Conservation (phyloP, 2,888 invertebrate species). For the Cerastoderma edule region DNA sequence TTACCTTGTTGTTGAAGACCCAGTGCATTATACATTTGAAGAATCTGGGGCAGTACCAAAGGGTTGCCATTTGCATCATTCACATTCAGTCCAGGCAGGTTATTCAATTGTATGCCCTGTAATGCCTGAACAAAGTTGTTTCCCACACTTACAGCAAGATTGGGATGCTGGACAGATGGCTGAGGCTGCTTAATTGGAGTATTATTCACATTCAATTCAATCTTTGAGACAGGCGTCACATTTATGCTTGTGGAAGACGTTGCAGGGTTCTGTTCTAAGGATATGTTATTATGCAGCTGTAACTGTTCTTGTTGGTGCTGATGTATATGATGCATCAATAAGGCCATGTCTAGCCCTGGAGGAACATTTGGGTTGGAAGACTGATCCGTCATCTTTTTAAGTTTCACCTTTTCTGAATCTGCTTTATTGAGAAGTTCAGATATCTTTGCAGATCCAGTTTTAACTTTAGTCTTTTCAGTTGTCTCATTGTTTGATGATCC, state of each 20-base stretch:
- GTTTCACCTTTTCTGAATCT: conserved; percentile 30
- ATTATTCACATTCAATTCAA: background rate
- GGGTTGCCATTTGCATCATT: conserved; percentile 10
- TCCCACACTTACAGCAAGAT: background rate
- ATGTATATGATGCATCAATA: conserved; percentile 42
- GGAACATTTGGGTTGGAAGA: background rate
- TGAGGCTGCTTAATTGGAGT: conserved; percentile 2
- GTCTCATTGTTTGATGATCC: background rate
- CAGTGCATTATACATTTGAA: conserved; percentile 52
- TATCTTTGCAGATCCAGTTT: conserved; percentile 45
- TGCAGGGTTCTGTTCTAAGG: conserved; percentile 17
- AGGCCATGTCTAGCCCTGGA: conserved; percentile 33
- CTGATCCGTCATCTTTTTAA: conserved; percentile 2
- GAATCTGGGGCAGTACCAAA: conserved; percentile 29
- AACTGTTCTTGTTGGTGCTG: conserved; percentile 22
- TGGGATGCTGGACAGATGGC: background rate
- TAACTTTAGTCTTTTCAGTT: conserved; percentile 23
- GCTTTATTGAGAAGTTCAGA: conserved; percentile 45
- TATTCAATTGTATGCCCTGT: background rate
- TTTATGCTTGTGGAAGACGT: background rate
- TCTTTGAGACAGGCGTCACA: background rate
- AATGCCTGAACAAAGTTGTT: background rate
- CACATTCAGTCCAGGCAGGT: background rate
- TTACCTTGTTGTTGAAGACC: conserved; percentile 34
- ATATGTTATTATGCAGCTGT: conserved; percentile 21